Evolutionary conservation across 2,113 vertebrate genomes (phyloP).

Genomic region (Leptosomus discolor): DNA sequence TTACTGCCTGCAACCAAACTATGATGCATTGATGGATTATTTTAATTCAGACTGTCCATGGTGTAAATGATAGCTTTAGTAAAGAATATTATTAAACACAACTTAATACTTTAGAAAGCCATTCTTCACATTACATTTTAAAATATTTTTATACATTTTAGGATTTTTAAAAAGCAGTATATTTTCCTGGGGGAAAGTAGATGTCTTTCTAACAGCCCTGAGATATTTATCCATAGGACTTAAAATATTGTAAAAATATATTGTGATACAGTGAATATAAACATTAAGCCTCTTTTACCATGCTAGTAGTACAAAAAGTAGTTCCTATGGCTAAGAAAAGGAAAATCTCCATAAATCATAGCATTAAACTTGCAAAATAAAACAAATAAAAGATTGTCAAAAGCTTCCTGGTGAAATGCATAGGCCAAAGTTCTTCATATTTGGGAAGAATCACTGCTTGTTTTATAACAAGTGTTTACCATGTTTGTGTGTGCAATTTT

Average conservation of each 20-base stretch:
- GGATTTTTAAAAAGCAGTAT: neutral
- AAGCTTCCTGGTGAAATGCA: neutral
- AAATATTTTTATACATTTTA: neutral
- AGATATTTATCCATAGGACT: neutral
- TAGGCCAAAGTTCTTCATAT: neutral
- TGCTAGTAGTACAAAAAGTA: neutral
- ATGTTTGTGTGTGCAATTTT: neutral
- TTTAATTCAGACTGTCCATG: conserved; percentile 48
- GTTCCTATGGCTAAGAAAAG: neutral
- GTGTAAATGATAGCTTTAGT: conserved; percentile 33
- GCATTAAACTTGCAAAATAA: neutral
- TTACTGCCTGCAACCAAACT: conserved; percentile 15
- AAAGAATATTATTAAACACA: conserved; percentile 23
- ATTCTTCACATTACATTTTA: neutral
- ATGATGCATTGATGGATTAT: conserved; percentile 46
- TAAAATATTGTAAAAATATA: neutral
- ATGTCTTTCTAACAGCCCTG: neutral
- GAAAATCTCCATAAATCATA: neutral
- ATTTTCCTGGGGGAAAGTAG: neutral
- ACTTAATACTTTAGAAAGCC: neutral
- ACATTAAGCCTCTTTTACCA: neutral
- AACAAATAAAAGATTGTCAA: neutral
- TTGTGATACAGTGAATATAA: neutral
- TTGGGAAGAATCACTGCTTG: neutral
- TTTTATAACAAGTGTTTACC: neutral